Evolutionary conservation across 1,140 invertebrate genomes (phyloP).

Genomic region (Drosophila paulistorum): DNA sequence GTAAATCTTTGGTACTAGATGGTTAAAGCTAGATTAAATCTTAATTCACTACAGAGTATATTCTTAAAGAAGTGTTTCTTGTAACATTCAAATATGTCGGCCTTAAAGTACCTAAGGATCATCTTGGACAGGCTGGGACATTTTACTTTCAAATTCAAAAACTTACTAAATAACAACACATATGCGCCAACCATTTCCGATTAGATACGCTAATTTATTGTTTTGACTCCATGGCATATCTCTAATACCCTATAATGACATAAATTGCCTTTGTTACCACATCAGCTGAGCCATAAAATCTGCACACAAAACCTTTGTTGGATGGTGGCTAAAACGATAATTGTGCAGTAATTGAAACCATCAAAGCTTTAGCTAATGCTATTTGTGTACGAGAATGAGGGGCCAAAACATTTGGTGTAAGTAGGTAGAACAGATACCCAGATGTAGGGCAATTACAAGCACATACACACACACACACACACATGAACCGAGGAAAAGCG

Average conservation of each 20-base stretch:
- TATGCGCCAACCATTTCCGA: background rate
- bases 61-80: too few relatives aligned
- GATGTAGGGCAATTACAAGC: conserved; percentile 49
- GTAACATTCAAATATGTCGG: too few relatives aligned
- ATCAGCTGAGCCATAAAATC: conserved; percentile 66
- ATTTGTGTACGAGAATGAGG: conserved; percentile 35
- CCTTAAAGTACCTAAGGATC: too few relatives aligned
- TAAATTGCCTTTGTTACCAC: conserved; percentile 52
- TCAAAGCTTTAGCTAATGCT: conserved; percentile 59
- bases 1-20: too few relatives aligned
- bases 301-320: conserved; percentile 50
- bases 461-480: conserved; percentile 12
- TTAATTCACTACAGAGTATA: too few relatives aligned
- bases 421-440: conserved; percentile 5
- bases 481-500: conserved; percentile 17
- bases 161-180: background rate
- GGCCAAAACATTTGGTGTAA: background rate
- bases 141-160: background rate
- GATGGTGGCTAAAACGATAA: conserved; percentile 32
- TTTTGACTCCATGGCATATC: conserved; percentile 6
- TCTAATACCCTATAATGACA: conserved; percentile 26
- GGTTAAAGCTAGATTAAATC: too few relatives aligned
- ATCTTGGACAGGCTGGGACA: background rate
- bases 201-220: conserved; percentile 6
- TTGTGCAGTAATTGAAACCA: conserved; percentile 75